Evolutionary conservation across 1,140 invertebrate genomes (phyloP), one percentile per base, ranked within the genome.

Genomic region (Eubasilissa regina): DNA sequence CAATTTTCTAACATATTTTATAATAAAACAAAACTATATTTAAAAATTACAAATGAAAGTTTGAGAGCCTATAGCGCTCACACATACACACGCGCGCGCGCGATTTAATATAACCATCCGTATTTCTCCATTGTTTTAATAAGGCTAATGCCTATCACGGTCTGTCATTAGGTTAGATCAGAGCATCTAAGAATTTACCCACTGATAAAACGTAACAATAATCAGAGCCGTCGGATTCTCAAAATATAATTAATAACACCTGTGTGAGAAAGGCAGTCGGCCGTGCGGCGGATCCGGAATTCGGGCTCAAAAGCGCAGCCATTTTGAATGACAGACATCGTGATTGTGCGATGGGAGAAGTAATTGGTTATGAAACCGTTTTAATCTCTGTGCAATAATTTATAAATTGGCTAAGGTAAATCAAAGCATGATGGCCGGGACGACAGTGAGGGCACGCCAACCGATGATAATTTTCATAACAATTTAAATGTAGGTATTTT

Each of bases 111-210:
- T 11, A 58, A 58, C 55, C 55, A 58, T 58, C 55, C 17, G 55
- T 58, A 58, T 58, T 75, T 58, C 25, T 60, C 55, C 73, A 75
- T 75, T 75, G 73, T 75, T 75, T 58, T 75, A 75, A 75, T 75
- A 58, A 75, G 73, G n/a, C 51, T 60, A 75, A 75, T 75, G 73
- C 53, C 25, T 35, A 44, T 11, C 9, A 17, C 53, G 55, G 70
- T 25, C 73, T 75, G 73, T 75, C 73, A 75, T 75, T 75, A 75
- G 47, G 43, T 21, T 12, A 21, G 55, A 75, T 58, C 73, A 75
- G 35, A 44, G 12, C 13, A 53, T 45, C 53, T 58, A 17, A 60
- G 73, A 75, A 75, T 60, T 75, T 44, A 75, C 73, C 73, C 73
- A 75, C 73, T 45, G 73, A 75, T 75, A 75, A 45, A 58, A 45